phyloP scores from a whole-genome alignment of 1,140 invertebrate species.

The Xylocopa sonorina region DNA sequence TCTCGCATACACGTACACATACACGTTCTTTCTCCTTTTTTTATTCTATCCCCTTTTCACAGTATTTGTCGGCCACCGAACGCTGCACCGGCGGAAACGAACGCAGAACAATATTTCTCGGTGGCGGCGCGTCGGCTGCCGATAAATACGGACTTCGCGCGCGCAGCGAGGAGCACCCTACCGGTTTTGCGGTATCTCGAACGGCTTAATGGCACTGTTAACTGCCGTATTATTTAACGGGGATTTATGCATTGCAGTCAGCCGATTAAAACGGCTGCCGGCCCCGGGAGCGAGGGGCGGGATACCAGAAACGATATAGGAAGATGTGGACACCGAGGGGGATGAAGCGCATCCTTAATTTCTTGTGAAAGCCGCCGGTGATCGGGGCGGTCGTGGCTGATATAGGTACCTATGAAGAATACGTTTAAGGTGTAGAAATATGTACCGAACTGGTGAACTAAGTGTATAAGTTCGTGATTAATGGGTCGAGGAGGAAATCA shows the following conservation, averaged over 20 bases:
- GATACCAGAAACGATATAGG: slow-evolving; percentile 30
- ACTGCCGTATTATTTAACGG: slow-evolving; percentile 74
- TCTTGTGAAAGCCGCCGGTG: slow-evolving; percentile 56
- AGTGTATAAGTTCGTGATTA: neutral
- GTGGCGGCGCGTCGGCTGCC: slow-evolving; percentile 58
- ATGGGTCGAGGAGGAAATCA: neutral
- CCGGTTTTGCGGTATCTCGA: slow-evolving; percentile 71
- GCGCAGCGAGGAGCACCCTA: slow-evolving; percentile 48
- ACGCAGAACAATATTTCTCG: slow-evolving; percentile 66
- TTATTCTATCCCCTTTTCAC: neutral
- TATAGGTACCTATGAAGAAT: neutral
- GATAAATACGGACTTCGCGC: slow-evolving; percentile 69
- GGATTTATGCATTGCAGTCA: slow-evolving; percentile 72
- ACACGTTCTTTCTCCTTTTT: neutral
- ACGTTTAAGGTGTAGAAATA: too few relatives aligned
- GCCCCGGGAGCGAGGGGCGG: slow-evolving; percentile 1
- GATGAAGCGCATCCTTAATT: slow-evolving; percentile 59
- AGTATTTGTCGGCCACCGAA: slow-evolving; percentile 32
- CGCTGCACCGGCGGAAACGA: slow-evolving; percentile 41
- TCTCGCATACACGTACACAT: neutral
- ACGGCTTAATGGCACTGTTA: slow-evolving; percentile 73
- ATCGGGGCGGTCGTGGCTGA: neutral
- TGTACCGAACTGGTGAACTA: neutral
- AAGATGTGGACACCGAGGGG: slow-evolving; percentile 42
- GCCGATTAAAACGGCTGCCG: slow-evolving; percentile 70